phyloP scores from a whole-genome alignment of 2,888 invertebrate genomes.

The Callosobruchus maculatus region DNA sequence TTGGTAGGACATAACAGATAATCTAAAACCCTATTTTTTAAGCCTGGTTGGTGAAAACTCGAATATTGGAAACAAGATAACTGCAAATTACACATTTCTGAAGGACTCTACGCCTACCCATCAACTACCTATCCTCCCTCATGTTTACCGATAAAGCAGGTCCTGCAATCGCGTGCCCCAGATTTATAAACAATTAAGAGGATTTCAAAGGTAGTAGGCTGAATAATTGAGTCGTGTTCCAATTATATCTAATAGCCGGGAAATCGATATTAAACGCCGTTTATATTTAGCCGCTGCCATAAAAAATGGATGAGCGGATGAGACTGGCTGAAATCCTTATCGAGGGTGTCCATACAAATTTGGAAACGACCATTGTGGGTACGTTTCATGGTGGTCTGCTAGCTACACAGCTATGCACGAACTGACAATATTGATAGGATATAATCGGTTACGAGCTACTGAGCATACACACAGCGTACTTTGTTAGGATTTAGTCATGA shows the following conservation, averaged over 20 bases:
- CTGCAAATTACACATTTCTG: too few species aligned
- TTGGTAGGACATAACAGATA: too few species aligned
- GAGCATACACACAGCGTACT: too few species aligned
- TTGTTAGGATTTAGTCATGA: too few species aligned
- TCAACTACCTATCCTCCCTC: too few species aligned
- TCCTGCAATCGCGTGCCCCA: not conserved
- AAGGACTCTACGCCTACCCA: too few species aligned
- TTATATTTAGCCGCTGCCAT: not conserved
- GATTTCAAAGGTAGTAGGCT: not conserved
- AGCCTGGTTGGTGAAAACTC: too few species aligned
- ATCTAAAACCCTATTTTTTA: too few species aligned
- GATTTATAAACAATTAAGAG: not conserved
- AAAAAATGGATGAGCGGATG: not conserved
- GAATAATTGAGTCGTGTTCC: not conserved
- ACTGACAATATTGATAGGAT: too few species aligned
- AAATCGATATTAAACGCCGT: not conserved
- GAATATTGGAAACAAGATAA: too few species aligned
- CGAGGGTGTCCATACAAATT: not conserved
- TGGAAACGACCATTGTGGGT: not conserved
- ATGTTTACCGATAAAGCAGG: not conserved
- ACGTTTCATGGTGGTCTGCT: not conserved
- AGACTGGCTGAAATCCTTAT: not conserved
- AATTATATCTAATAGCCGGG: not conserved
- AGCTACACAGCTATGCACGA: not conserved
- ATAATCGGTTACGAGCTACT: too few species aligned